A percentile compares a stretch with the other conserved stretches of the same genome.
Conservation (phyloP, 2,797 vertebrate genomes). For the Platalea minor region DNA sequence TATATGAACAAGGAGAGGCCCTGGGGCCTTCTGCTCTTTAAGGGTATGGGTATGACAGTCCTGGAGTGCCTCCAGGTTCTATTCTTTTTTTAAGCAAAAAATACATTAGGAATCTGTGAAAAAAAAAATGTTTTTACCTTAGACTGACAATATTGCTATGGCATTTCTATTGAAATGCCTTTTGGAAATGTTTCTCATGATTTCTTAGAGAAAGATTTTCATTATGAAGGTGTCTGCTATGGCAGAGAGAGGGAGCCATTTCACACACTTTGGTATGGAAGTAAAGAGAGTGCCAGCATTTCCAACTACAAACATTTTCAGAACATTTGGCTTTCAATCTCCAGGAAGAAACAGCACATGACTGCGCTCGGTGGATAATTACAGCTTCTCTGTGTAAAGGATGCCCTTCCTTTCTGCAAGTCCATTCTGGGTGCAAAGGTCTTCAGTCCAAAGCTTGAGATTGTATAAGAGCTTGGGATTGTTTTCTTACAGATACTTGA, state of each 20-base stretch:
- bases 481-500: background rate
- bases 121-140: background rate
- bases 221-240: background rate
- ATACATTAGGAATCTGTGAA: background rate
- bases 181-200: background rate
- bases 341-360: background rate
- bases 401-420: background rate
- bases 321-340: background rate
- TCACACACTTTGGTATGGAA: background rate
- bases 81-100: background rate
- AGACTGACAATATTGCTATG: background rate
- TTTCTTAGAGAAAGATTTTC: background rate
- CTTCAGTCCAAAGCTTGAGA: background rate
- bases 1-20: background rate
- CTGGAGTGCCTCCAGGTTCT: background rate
- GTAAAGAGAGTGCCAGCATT: background rate
- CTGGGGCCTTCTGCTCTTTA: background rate
- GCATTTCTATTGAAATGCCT: background rate
- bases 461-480: background rate
- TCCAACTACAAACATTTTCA: background rate
- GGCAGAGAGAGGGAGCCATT: background rate
- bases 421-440: background rate
- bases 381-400: background rate
- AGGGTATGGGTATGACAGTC: background rate
- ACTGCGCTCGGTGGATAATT: background rate